Conservation (phyloP, 2,113 vertebrate genomes). For the Ophthalmolycus amberensis region DNA sequence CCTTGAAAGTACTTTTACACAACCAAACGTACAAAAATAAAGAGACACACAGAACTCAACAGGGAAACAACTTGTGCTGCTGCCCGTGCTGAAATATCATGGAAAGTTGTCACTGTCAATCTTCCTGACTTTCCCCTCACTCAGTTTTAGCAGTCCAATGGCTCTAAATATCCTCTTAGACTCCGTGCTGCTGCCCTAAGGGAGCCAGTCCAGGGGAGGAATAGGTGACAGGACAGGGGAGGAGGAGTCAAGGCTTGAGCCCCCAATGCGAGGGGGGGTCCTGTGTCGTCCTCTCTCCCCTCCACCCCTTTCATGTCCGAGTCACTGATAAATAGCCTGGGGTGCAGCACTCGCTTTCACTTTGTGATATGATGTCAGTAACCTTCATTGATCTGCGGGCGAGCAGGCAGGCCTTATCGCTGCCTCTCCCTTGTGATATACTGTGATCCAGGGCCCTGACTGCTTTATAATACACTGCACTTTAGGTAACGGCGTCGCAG, state of each 20-base stretch:
- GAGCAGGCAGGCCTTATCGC: conserved; percentile 93
- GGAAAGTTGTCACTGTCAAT: conserved; percentile 42
- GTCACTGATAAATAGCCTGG: conserved; percentile 91
- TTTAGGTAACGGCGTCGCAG: conserved; percentile 85
- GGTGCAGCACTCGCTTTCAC: conserved; percentile 94
- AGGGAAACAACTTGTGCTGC: background rate
- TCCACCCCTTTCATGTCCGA: conserved; percentile 66
- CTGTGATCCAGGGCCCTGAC: conserved; percentile 90
- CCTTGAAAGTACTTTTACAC: conserved; percentile 42
- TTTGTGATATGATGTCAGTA: conserved; percentile 99
- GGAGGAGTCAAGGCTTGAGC: conserved; percentile 45
- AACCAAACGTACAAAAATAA: conserved; percentile 39
- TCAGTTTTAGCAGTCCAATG: conserved; percentile 7
- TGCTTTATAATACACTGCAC: conserved; percentile 96
- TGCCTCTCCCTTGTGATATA: conserved; percentile 91
- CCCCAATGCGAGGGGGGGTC: conserved; percentile 40
- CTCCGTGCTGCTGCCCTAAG: conserved; percentile 9
- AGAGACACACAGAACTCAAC: conserved; percentile 5
- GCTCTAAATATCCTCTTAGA: background rate
- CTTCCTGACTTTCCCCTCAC: conserved; percentile 20
- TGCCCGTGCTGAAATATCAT: conserved; percentile 30
- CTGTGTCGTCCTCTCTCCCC: conserved; percentile 54
- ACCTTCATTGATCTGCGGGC: conserved; percentile 98
- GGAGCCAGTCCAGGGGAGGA: conserved; percentile 38
- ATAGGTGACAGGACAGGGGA: conserved; percentile 8